These are phyloP conservation scores for Tragelaphus imberbis DNA, from an alignment of 2,113 vertebrate species.

Conservation along the genomic window DNA sequence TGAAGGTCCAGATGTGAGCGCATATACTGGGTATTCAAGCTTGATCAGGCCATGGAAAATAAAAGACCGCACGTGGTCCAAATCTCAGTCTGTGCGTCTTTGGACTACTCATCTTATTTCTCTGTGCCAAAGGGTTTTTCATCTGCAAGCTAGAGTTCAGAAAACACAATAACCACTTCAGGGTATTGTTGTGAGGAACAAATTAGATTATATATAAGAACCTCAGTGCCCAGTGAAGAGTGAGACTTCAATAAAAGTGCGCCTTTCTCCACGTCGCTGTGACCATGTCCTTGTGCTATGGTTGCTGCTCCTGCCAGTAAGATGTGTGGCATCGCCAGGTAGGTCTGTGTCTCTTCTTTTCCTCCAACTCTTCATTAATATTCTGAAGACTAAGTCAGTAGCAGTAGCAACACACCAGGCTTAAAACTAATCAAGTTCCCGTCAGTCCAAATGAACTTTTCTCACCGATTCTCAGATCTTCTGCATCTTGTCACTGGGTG, in stretches of 20 bases:
- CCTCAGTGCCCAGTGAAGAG: neutral
- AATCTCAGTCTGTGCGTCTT: neutral
- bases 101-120: neutral
- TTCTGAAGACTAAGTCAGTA: slow-evolving; percentile 41
- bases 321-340: neutral
- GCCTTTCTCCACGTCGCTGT: rapidly evolving
- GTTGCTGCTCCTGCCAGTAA: neutral
- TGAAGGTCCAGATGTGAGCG: neutral
- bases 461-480: slow-evolving; percentile 69
- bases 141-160: neutral
- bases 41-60: neutral
- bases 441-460: slow-evolving; percentile 66
- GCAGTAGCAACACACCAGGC: slow-evolving; percentile 29
- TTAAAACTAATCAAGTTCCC: slow-evolving; percentile 55
- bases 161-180: neutral
- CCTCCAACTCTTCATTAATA: slow-evolving; percentile 35
- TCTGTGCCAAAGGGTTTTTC: neutral
- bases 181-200: neutral
- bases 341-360: neutral
- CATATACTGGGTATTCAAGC: neutral
- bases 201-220: neutral
- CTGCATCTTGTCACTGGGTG: slow-evolving; percentile 28
- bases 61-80: neutral
- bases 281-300: too few relatives aligned
- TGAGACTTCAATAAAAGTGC: neutral